Evolutionary conservation across 2,113 vertebrate genomes (phyloP).

Genomic region (Pitta sordida): DNA sequence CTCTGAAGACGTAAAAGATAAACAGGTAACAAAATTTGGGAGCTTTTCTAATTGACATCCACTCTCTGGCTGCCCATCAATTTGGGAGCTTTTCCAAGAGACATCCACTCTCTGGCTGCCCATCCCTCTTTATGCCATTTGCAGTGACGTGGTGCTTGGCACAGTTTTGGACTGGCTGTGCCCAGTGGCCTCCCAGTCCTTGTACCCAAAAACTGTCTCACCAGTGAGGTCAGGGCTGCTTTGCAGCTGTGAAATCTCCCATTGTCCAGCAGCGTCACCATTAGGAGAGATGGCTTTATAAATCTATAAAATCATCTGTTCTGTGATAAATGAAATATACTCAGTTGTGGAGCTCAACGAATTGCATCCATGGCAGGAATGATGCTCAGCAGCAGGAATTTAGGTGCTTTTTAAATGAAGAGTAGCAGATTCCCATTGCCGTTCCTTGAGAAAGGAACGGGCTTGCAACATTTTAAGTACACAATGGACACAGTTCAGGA

Average conservation of each 20-base stretch:
- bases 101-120: not conserved
- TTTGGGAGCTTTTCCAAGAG: not conserved
- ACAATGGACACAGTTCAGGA: slow-evolving; percentile 54
- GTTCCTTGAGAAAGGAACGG: not conserved
- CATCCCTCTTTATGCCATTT: not conserved
- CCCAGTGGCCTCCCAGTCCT: not conserved
- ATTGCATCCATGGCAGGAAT: not conserved
- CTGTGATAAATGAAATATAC: rapidly evolving
- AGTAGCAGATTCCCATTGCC: not conserved
- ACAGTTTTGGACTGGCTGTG: not conserved
- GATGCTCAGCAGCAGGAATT: not conserved
- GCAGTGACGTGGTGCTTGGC: not conserved
- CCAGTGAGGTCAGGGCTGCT: not conserved
- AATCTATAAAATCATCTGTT: not conserved
- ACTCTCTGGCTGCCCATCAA: not conserved
- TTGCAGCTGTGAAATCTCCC: not conserved
- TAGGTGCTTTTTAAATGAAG: not conserved
- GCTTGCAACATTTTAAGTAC: not conserved
- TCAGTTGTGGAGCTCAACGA: not conserved
- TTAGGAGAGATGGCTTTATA: not conserved
- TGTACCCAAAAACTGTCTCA: not conserved
- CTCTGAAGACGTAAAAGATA: not conserved
- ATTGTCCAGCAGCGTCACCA: not conserved
- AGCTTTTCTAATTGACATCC: not conserved
- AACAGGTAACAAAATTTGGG: rapidly evolving